Base-by-base conservation (phyloP, 2,888 invertebrate genomes). In the Papilio protenor region DNA sequence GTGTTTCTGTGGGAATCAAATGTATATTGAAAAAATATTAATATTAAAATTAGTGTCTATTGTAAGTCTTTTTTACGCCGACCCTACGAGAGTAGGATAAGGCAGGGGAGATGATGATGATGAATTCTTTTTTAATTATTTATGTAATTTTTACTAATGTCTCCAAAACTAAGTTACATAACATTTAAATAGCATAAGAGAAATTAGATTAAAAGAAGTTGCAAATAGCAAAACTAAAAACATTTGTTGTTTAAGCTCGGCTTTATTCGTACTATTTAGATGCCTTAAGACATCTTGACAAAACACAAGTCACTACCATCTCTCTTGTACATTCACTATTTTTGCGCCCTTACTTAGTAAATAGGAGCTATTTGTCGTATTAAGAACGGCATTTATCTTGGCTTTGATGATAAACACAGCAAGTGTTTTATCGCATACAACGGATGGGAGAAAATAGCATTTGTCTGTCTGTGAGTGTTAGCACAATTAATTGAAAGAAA, bases 351-450 rank as follows among this genome's bases (percentile, higher is more conserved):
- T 79, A 71, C 75, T 79, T 80, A 80, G 49, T 79, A 85, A 83
- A 84, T 83, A 84, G 81, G 76, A 83, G 74, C 83, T 79, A 84
- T 86, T 84, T 80, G 79, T 85, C 83, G 80, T 82, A 83, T 85
- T 83, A 85, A 84, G 83, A 82, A 82, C 79, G 81, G 80, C 81
- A 84, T 84, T 83, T 82, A 80, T 84, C 80, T 80, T 82, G 74
- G 76, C 78, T 78, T 75, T 79, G 81, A 82, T 84, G 83, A 84
- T 80, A 82, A 82, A 83, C 79, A 83, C 78, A 75, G 79, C 77
- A 76, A 61, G 78, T 78, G 76, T 82, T 80, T 78, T 78, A 78
- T 78, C 72, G 72, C 72, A 73, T 72, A 75, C 61, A 75, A 69
- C 75, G 78, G 75, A 69, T 73, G 72, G 27, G 49, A 75, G 75